These are phyloP conservation scores for Takifugu bimaculatus DNA, from an alignment of 2,113 vertebrate species.

Conservation along the genomic window DNA sequence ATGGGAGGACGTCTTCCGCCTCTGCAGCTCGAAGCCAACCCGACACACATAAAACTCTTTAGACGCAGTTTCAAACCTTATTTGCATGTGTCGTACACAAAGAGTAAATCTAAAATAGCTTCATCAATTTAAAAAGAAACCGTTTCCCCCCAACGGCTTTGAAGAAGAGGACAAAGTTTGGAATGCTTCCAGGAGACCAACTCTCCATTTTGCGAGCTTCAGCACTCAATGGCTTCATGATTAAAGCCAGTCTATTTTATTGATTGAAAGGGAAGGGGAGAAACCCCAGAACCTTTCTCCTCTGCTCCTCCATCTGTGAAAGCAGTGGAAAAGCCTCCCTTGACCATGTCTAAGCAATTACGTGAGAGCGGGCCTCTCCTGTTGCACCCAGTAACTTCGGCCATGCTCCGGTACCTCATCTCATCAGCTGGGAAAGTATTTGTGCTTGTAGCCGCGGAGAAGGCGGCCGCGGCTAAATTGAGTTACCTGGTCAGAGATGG, in stretches of 20 bases:
- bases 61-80: background rate
- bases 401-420: slow-evolving; percentile 71
- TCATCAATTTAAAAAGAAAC: background rate
- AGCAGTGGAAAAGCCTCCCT: slow-evolving; percentile 51
- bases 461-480: slow-evolving; percentile 69
- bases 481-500: slow-evolving; percentile 73
- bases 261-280: slow-evolving; percentile 63
- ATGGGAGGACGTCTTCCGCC: no score
- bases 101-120: slow-evolving; percentile 16
- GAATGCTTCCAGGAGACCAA: slow-evolving; percentile 63
- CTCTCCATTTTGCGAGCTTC: slow-evolving; percentile 60
- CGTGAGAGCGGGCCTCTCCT: slow-evolving; percentile 51
- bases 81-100: slow-evolving; percentile 3
- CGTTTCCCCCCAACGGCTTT: slow-evolving; percentile 35
- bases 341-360: slow-evolving; percentile 67
- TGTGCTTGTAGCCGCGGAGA: slow-evolving; percentile 65
- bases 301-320: slow-evolving; percentile 53
- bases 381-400: slow-evolving; percentile 56
- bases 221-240: slow-evolving; percentile 63
- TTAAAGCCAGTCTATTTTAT: slow-evolving; percentile 68
- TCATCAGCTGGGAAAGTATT: slow-evolving; percentile 72
- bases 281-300: slow-evolving; percentile 45
- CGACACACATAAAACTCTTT: background rate
- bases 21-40: no score
- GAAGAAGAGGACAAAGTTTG: slow-evolving; percentile 34